Evolutionary conservation across 2,113 vertebrate species (phyloP).

Genomic region (Corapipo altera): DNA sequence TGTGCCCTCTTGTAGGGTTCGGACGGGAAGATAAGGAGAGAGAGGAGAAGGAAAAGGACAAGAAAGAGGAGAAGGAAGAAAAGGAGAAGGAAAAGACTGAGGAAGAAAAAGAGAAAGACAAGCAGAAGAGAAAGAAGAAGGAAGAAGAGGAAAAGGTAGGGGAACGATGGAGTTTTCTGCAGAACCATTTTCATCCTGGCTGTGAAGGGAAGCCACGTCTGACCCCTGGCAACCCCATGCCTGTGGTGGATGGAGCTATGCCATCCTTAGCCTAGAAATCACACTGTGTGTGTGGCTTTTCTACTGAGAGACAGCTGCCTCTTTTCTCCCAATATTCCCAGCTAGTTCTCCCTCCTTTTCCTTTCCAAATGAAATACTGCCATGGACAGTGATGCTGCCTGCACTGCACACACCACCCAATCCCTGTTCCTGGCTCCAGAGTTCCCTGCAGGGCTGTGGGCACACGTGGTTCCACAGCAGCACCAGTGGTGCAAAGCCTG

Average conservation of each 20-base stretch:
- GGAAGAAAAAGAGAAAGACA: conserved; percentile 10
- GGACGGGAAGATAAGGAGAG: conserved; percentile 61
- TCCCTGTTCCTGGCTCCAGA: not conserved
- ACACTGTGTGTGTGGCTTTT: not conserved
- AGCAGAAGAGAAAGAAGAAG: not conserved
- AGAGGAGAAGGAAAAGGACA: conserved; percentile 48
- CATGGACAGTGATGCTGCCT: not conserved
- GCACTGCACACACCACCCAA: not conserved
- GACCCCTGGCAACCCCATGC: not conserved
- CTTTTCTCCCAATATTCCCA: not conserved
- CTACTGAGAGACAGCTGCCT: not conserved
- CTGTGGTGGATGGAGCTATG: not conserved
- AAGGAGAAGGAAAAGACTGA: not conserved
- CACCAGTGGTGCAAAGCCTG: not conserved
- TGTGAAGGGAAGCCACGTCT: not conserved
- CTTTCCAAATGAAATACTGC: not conserved
- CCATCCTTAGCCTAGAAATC: not conserved
- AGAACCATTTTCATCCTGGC: not conserved
- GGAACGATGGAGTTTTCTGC: not conserved
- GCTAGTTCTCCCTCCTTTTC: not conserved
- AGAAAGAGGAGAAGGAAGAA: not conserved
- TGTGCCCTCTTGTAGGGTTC: conserved; percentile 30
- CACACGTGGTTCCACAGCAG: not conserved
- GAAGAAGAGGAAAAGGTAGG: conserved; percentile 51
- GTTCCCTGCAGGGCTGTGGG: not conserved